Percentiles rank a stretch among this genome's conserved stretches.
These are phyloP conservation scores for Epizoanthus scotinus DNA, from an alignment of 92 coral and sea anemone species.

Conservation along the genomic window DNA sequence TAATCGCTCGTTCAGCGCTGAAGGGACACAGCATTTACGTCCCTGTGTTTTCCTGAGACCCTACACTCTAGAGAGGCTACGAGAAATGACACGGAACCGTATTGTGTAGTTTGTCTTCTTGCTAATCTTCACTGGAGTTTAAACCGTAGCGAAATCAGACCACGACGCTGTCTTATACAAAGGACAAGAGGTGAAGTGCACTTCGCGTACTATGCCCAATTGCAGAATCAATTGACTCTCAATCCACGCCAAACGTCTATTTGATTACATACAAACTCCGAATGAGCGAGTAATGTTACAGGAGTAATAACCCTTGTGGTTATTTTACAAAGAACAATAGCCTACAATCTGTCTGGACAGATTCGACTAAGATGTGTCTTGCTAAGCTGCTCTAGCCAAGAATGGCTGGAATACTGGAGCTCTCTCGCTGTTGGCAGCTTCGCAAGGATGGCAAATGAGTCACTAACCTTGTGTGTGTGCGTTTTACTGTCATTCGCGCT, in stretches of 20 bases:
- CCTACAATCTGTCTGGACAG: slow-evolving; percentile 20
- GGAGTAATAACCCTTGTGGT: background rate
- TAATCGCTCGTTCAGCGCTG: slow-evolving; percentile 11
- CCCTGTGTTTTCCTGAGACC: background rate
- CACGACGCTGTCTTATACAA: background rate
- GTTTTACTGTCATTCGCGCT: slow-evolving; percentile 21
- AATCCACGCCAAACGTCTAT: slow-evolving; percentile 37
- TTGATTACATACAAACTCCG: slow-evolving; percentile 35
- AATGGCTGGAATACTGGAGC: background rate
- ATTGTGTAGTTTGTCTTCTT: background rate
- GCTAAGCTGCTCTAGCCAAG: background rate
- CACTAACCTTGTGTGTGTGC: background rate
- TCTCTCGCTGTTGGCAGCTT: background rate
- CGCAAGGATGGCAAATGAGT: background rate
- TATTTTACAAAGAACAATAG: slow-evolving; percentile 20
- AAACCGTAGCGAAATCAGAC: background rate
- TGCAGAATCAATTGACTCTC: slow-evolving; percentile 35
- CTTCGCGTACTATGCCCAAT: background rate
- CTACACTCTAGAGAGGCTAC: background rate
- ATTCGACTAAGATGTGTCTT: background rate
- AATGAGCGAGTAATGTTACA: slow-evolving; percentile 5
- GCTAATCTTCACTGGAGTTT: background rate
- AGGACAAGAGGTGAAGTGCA: background rate
- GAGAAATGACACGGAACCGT: background rate
- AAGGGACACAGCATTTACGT: background rate